Base-by-base conservation (phyloP, 53 echinoderm and acorn worm genomes). In the Patiria pectinifera region DNA sequence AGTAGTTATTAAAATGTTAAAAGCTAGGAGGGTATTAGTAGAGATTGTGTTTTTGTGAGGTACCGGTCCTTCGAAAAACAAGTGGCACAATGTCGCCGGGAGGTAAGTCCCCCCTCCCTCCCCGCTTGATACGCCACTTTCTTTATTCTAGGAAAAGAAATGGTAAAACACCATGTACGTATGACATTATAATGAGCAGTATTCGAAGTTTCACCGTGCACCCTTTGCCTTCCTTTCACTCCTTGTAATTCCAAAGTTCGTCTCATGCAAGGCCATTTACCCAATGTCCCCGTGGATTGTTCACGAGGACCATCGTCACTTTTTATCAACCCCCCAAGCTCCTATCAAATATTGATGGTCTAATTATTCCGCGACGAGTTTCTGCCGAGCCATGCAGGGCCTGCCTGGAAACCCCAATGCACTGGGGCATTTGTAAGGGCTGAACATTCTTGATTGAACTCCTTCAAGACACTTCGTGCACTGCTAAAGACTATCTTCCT, bases 281-380 rank as follows among this genome's bases (percentile, higher is more conserved):
- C 45, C 80, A 0, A 24, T 11, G 76, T 76, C 43, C 76, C 76
- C 25, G 4, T 24, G 76, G 43, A 9, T 18, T 26, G 25, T n/a
- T 76, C 2, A 35, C 76, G 25, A 69, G 71, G 47, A 9, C 72
- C 71, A 22, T 86, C 71, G 48, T 48, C 86, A 78, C 88, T 78
- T 88, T 88, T 88, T 62, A 78, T 88, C 53, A 53, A 53, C 8
- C 49, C 88, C 43, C 77, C 35, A 10, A 24, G 46, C 59, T 63
- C 90, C 48, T 63, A 81, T 90, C 69, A 80, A 90, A 69, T 81
- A 90, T 90, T 90, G 90, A 90, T 63, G 21, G 22, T 59, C 66
- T 90, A 90, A 90, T 90, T 90, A 90, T 46, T 80, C 63, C 45
- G 81, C 80, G 22, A 86, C 60, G 62, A 60, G 83, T 18, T 62